Evolutionary conservation across 2,113 vertebrate species (phyloP), one percentile per base, ranked within the genome.

Genomic region (Symphodus melops): DNA sequence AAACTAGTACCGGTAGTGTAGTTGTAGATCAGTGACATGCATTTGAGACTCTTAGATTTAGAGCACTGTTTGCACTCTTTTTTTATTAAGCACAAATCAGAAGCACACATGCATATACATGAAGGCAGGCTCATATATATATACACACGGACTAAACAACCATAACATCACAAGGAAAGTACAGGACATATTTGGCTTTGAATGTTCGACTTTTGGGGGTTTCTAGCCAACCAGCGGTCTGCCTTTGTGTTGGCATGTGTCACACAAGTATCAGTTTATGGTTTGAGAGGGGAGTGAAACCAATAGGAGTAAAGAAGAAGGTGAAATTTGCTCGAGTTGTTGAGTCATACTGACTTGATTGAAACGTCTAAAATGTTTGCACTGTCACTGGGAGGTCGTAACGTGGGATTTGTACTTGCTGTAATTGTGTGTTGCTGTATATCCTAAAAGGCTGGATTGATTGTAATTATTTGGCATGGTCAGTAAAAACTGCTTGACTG

Each of bases 401-500:
- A 72, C 51, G n/a, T 52, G 69, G 85, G 81, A 59, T 86, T 86
- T 86, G 74, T 86, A 89, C 74, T 83, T 83, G 86, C 84, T 93
- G 76, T 88, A 63, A 67, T 62, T 85, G 83, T 91, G 77, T 90
- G 83, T 83, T 48, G 70, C 78, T 88, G 84, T 90, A 55, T 86
- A 68, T 91, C 79, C 73, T 86, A 19, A 72, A 84, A 72, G 28
- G 81, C 69, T 89, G 88, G 90, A 87, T 81, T 77, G 85, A 83
- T 80, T 93, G 79, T 91, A 83, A 85, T 63, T 86, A 51, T 88
- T 92, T 88, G 85, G 89, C 92, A 89, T 93, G 91, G 86, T 91
- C 85, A 94, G 91, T 94, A 94, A 93, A 95, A 87, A 69, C 74
- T 74, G 85, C 82, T 89, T 88, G 79, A 85, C 28, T 86, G 65